Evolutionary conservation across 2,113 vertebrate genomes (phyloP).

Genomic region (Vulpes ferrilata): DNA sequence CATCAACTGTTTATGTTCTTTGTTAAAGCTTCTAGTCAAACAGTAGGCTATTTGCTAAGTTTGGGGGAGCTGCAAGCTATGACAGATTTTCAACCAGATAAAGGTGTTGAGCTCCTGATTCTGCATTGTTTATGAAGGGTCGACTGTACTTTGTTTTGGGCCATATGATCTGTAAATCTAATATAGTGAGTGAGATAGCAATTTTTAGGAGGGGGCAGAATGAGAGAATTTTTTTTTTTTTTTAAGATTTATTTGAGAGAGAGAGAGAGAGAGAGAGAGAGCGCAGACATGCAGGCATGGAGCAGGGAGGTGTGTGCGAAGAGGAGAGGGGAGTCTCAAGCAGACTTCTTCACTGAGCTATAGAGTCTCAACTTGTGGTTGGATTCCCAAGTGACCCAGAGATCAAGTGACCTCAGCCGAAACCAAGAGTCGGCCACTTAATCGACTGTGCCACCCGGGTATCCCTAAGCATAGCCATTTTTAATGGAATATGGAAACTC

Average conservation of each 20-base stretch:
- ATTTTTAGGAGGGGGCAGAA: not conserved
- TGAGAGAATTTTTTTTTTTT: not conserved
- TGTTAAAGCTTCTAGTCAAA: not conserved
- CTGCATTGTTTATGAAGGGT: not conserved
- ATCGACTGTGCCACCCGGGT: not conserved
- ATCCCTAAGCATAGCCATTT: not conserved
- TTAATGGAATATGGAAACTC: slow-evolving; percentile 24
- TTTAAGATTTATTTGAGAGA: not conserved
- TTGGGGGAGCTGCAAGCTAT: too few relatives aligned
- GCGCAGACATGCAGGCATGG: too few relatives aligned
- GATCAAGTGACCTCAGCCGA: not conserved
- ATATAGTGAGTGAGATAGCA: not conserved
- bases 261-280: not conserved
- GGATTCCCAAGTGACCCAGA: not conserved
- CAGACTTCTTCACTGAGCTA: not conserved
- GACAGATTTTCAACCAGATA: too few relatives aligned
- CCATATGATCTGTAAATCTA: not conserved
- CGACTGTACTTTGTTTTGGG: not conserved
- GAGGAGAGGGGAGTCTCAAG: not conserved
- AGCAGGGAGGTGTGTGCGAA: too few relatives aligned
- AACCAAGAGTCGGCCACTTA: not conserved
- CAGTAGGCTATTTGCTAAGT: not conserved
- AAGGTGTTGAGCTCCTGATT: not conserved
- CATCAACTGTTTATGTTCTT: not conserved
- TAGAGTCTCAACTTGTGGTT: not conserved